Percentiles rank a stretch among this genome's conserved stretches.
Evolutionary conservation across 1,140 invertebrate genomes (phyloP).

Genomic region (Calycopis cecrops): DNA sequence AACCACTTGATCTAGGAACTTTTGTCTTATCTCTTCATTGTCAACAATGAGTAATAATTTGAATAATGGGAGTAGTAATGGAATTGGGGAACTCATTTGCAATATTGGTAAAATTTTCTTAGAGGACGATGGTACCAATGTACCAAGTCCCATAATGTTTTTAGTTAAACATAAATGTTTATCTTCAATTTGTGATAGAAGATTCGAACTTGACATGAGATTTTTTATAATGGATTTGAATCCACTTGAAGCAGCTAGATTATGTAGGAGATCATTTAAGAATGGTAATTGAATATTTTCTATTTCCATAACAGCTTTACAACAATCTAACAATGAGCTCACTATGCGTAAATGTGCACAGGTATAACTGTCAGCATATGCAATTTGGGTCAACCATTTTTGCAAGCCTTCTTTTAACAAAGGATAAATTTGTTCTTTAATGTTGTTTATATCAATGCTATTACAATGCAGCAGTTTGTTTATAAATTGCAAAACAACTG

Average conservation of each 20-base stretch:
- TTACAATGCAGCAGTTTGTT: slow-evolving; percentile 42
- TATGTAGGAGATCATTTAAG: slow-evolving; percentile 39
- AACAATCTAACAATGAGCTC: slow-evolving; percentile 51
- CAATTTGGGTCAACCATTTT: slow-evolving; percentile 52
- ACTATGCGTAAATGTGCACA: slow-evolving; percentile 51
- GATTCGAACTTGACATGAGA: slow-evolving; percentile 56
- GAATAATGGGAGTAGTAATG: slow-evolving; percentile 67
- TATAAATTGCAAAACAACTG: slow-evolving; percentile 62
- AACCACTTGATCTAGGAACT: slow-evolving; percentile 34
- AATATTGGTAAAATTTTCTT: slow-evolving; percentile 74
- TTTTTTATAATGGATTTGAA: slow-evolving; percentile 44
- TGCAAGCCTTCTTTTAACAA: slow-evolving; percentile 51
- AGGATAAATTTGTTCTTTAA: slow-evolving; percentile 51
- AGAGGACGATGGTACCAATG: slow-evolving; percentile 56
- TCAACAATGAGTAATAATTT: slow-evolving; percentile 41
- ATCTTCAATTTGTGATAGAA: slow-evolving; percentile 64
- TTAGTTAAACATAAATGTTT: slow-evolving; percentile 59
- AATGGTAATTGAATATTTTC: slow-evolving; percentile 41
- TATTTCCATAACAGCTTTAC: slow-evolving; percentile 39
- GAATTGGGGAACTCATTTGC: slow-evolving; percentile 67
- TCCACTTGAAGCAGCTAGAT: slow-evolving; percentile 38
- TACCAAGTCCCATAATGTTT: slow-evolving; percentile 60
- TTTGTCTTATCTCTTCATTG: slow-evolving; percentile 34
- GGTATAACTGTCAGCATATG: slow-evolving; percentile 41
- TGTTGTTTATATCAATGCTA: slow-evolving; percentile 30